Evolutionary conservation across 2,888 invertebrate species (phyloP).

Genomic region (Aplocera efformata): DNA sequence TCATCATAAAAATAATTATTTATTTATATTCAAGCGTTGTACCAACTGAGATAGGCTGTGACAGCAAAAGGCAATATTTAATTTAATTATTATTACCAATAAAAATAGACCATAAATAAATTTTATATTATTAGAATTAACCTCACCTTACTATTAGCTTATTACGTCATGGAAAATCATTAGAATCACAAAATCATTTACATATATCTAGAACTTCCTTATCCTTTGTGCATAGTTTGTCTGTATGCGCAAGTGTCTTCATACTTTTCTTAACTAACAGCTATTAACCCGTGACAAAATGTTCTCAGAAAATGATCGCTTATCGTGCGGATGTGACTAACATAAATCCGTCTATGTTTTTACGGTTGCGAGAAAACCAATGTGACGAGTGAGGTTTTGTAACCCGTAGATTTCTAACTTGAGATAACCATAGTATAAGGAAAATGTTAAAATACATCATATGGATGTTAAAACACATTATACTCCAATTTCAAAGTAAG

Average conservation of each 20-base stretch:
- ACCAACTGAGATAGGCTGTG: too few relatives aligned
- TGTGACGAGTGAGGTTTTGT: constrained; percentile 20
- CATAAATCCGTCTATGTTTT: constrained; percentile 41
- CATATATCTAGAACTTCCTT: constrained; percentile 9
- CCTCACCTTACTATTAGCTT: too few relatives aligned
- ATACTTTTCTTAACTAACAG: constrained; percentile 9
- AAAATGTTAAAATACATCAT: constrained; percentile 1
- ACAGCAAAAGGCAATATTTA: too few relatives aligned
- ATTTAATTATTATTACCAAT: too few relatives aligned
- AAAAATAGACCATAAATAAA: too few relatives aligned
- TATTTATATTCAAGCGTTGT: too few relatives aligned
- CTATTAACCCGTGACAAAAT: constrained; percentile 18
- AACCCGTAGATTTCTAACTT: constrained; percentile 13
- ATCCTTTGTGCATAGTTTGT: constrained; percentile 13
- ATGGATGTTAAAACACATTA: too few relatives aligned
- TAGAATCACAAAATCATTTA: background rate
- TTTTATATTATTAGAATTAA: too few relatives aligned
- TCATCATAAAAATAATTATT: too few relatives aligned
- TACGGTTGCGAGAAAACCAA: constrained; percentile 24
- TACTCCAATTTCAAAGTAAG: too few relatives aligned
- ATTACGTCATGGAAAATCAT: background rate
- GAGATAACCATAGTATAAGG: constrained; percentile 10
- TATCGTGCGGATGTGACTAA: constrained; percentile 45
- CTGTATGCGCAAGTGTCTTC: constrained; percentile 16
- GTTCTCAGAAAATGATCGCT: constrained; percentile 27